These are phyloP conservation scores for Sylvilagus bachmani DNA, from an alignment of 2,113 vertebrate species.

Conservation along the genomic window DNA sequence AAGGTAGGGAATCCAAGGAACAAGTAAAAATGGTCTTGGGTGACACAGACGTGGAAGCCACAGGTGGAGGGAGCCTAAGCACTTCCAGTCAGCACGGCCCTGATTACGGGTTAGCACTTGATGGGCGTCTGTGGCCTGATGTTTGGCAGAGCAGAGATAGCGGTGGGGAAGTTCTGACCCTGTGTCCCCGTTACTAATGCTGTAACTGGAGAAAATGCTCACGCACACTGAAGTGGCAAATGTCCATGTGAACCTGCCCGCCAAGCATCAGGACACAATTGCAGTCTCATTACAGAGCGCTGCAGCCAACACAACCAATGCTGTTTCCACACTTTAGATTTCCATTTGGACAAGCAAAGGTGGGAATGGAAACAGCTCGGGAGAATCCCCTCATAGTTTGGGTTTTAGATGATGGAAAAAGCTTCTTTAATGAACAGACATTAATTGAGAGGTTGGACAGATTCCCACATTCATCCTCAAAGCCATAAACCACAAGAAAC, in stretches of 20 bases:
- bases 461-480: slow-evolving; percentile 15
- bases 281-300: not conserved
- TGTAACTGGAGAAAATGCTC: slow-evolving; percentile 23
- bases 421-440: not conserved
- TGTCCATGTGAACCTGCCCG: not conserved
- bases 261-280: slow-evolving; percentile 23
- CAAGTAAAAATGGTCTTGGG: not conserved
- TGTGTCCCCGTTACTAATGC: not conserved
- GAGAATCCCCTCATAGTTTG: not conserved
- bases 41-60: not conserved
- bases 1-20: not conserved
- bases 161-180: slow-evolving; percentile 4
- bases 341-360: slow-evolving; percentile 37
- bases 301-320: not conserved
- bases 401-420: slow-evolving; percentile 54
- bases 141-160: not conserved
- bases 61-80: not conserved
- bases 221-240: not conserved
- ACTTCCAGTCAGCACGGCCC: not conserved
- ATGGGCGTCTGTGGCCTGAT: not conserved
- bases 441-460: slow-evolving; percentile 22
- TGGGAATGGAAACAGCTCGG: slow-evolving; percentile 55
- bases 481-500: not conserved
- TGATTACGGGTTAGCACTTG: not conserved
- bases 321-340: slow-evolving; percentile 27